Conservation (phyloP, 2,797 vertebrate genomes). For the Ctenopoma kingsleyae region DNA sequence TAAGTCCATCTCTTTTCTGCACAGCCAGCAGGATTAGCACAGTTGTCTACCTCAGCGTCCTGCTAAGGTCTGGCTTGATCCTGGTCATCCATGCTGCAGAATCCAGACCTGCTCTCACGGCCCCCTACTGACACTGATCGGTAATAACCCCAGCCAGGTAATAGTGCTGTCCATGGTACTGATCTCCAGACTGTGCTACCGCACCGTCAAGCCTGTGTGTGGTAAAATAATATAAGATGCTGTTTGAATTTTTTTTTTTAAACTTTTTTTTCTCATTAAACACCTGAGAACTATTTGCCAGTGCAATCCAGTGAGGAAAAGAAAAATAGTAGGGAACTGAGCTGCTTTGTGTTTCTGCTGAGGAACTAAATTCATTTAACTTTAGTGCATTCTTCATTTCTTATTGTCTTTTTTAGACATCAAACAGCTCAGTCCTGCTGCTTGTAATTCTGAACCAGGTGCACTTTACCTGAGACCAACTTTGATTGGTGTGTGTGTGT, state of each 20-base stretch:
- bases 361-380: slow-evolving; percentile 45
- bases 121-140: slow-evolving; percentile 54
- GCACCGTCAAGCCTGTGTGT: neutral
- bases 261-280: neutral
- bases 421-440: slow-evolving; percentile 31
- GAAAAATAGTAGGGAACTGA: slow-evolving; percentile 24
- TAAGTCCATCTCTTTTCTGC: slow-evolving; percentile 60
- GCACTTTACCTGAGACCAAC: slow-evolving; percentile 48
- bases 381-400: slow-evolving; percentile 44
- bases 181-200: slow-evolving; percentile 31
- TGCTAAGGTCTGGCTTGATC: slow-evolving; percentile 55
- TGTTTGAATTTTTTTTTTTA: slow-evolving; percentile 3
- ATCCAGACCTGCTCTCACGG: slow-evolving; percentile 19
- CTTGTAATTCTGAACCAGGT: slow-evolving; percentile 66
- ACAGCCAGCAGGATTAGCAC: slow-evolving; percentile 68
- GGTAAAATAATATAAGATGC: neutral
- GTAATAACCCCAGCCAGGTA: slow-evolving; percentile 15
- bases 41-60: slow-evolving; percentile 66
- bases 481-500: slow-evolving; percentile 31
- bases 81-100: slow-evolving; percentile 24
- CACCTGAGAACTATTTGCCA: slow-evolving; percentile 6
- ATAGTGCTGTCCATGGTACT: slow-evolving; percentile 77
- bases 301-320: neutral
- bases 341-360: slow-evolving; percentile 23
- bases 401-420: slow-evolving; percentile 44